Percentiles rank a stretch among this genome's conserved stretches.
These are phyloP conservation scores for Cataglyphis rosenhaueri DNA, from an alignment of 2,888 invertebrate genomes.

Conservation along the genomic window DNA sequence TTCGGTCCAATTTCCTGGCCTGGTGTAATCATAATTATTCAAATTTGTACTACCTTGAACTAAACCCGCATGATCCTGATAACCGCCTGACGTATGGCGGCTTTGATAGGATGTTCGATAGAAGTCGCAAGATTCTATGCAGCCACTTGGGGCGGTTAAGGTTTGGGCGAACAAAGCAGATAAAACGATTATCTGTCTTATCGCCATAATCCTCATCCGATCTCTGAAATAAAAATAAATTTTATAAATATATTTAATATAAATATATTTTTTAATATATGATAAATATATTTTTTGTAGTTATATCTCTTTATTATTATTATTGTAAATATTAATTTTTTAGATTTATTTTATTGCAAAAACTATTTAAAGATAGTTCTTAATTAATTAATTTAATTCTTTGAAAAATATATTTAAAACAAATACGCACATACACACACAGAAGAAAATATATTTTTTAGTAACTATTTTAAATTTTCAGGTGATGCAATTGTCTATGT, in stretches of 20 bases:
- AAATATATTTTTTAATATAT: not conserved
- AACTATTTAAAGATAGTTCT: constrained; percentile 1
- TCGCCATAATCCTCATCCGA: constrained; percentile 61
- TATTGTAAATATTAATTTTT: not conserved
- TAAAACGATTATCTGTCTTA: constrained; percentile 65
- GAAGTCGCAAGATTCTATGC: constrained; percentile 69
- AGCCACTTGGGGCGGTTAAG: constrained; percentile 74
- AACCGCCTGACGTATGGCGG: constrained; percentile 40
- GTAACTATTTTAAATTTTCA: not conserved
- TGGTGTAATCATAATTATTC: constrained; percentile 65
- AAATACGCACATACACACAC: not conserved
- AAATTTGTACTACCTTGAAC: constrained; percentile 48
- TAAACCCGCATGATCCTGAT: constrained; percentile 50
- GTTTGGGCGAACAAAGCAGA: constrained; percentile 68
- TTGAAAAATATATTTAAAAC: not conserved
- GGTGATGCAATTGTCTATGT: not conserved
- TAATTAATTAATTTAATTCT: not conserved
- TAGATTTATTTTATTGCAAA: not conserved
- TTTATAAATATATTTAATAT: not conserved
- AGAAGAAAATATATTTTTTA: not conserved
- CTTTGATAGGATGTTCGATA: constrained; percentile 53
- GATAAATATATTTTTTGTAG: not conserved
- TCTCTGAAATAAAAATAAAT: constrained; percentile 60
- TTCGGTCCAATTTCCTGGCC: constrained; percentile 80
- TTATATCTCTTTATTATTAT: not conserved